Conservation (phyloP, 2,797 vertebrate genomes). For the Forpus xanthops region DNA sequence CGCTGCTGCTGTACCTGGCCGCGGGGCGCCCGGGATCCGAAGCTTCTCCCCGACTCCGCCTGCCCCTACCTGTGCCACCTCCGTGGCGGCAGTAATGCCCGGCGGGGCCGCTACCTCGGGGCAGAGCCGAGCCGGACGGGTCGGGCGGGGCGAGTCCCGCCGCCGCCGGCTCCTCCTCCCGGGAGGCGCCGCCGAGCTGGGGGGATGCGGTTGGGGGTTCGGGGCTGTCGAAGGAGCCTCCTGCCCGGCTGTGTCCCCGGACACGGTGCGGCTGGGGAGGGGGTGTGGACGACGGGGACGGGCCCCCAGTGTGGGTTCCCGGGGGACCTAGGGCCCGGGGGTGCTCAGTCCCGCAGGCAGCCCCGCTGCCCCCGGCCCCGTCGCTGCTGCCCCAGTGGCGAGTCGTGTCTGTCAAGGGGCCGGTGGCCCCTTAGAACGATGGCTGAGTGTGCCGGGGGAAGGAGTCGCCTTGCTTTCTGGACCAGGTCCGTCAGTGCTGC, state of each 20-base stretch:
- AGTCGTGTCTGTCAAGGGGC: not conserved
- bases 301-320: not conserved
- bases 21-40: not conserved
- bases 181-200: not conserved
- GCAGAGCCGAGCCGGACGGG: not conserved
- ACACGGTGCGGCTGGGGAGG: not conserved
- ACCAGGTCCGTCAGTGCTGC: rapidly evolving
- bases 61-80: not conserved
- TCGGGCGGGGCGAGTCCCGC: not conserved
- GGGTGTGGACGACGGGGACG: not conserved
- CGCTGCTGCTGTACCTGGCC: not conserved
- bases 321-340: not conserved
- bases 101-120: not conserved
- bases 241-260: not conserved
- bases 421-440: not conserved
- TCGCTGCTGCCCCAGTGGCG: not conserved
- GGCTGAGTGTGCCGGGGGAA: not conserved
- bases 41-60: not conserved
- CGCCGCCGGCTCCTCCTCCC: not conserved
- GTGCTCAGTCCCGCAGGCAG: not conserved
- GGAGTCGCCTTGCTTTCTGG: not conserved
- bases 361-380: not conserved
- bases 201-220: not conserved
- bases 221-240: not conserved
- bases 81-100: not conserved